phyloP scores from a whole-genome alignment of 2,113 vertebrate species.

The Climacteris rufus region DNA sequence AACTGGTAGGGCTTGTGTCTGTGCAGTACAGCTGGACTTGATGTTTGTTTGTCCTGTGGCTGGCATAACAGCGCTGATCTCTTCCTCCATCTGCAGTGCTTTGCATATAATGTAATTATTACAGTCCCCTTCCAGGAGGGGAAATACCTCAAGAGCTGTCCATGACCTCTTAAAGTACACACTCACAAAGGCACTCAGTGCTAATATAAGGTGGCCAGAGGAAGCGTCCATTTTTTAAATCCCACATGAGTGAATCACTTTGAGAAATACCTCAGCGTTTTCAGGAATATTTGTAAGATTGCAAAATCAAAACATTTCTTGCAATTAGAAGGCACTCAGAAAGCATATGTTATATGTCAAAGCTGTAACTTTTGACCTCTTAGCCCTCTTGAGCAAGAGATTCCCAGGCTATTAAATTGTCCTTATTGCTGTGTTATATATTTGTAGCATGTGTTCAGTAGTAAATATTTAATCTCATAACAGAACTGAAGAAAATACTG shows the following conservation, averaged over 20 bases:
- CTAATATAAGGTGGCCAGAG: background rate
- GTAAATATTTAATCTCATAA: background rate
- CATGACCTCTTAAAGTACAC: background rate
- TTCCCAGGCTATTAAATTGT: conserved; percentile 54
- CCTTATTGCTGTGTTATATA: conserved; percentile 37
- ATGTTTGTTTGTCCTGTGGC: background rate
- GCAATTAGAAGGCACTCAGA: background rate
- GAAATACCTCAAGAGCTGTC: background rate
- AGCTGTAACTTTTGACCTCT: background rate
- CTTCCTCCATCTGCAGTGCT: background rate
- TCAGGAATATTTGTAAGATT: background rate
- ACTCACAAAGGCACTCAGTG: background rate
- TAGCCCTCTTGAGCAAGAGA: conserved; percentile 5
- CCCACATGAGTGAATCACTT: background rate
- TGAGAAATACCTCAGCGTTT: background rate
- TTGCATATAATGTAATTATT: background rate
- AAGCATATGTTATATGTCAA: background rate
- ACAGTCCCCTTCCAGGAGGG: background rate
- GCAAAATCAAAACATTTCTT: background rate
- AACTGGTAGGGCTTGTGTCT: background rate
- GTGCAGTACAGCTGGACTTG: background rate
- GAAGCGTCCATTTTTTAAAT: background rate
- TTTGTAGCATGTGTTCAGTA: background rate
- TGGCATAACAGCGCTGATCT: fast-evolving
- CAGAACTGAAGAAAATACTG: background rate